These are phyloP conservation scores for Diabrotica balteata DNA, from an alignment of 2,888 invertebrate genomes.

Conservation along the genomic window DNA sequence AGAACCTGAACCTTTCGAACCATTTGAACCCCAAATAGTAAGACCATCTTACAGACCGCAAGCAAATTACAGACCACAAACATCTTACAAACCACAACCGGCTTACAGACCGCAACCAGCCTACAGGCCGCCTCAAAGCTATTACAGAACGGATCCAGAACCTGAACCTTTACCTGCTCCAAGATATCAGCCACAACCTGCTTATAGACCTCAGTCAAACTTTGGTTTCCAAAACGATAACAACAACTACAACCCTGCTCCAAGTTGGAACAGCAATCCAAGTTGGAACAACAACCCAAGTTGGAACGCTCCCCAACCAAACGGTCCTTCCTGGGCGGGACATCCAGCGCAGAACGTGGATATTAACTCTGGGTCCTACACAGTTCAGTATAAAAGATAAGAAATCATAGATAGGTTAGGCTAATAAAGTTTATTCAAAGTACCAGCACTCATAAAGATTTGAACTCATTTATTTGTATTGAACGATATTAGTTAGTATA, in stretches of 20 bases:
- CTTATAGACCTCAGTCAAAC: conserved; percentile 53
- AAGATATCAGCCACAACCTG: conserved; percentile 55
- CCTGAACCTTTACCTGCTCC: conserved; percentile 53
- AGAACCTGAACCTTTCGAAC: conserved; percentile 46
- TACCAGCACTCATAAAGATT: background rate
- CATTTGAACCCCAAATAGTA: conserved; percentile 37
- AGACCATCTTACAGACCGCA: conserved; percentile 49
- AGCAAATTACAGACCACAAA: conserved; percentile 32
- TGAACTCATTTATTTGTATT: background rate
- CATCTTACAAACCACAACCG: conserved; percentile 39
- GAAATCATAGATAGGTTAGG: conserved; percentile 21
- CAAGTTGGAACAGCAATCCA: conserved; percentile 35
- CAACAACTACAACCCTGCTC: conserved; percentile 44
- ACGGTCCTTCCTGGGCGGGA: conserved; percentile 56
- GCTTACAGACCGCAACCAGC: conserved; percentile 31
- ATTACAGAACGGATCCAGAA: conserved; percentile 52
- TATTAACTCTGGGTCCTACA: conserved; percentile 78
- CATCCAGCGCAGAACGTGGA: conserved; percentile 79
- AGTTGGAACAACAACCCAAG: conserved; percentile 42
- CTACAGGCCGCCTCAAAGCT: conserved; percentile 17
- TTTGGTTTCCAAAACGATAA: conserved; percentile 50
- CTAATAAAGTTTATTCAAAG: conserved; percentile 2
- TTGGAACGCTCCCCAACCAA: conserved; percentile 15
- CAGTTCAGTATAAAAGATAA: conserved; percentile 69
- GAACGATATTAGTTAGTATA: background rate